Evolutionary conservation across 2,888 invertebrate genomes (phyloP), one percentile per base, ranked within the genome.

Genomic region (Micoletzkya japonica): DNA sequence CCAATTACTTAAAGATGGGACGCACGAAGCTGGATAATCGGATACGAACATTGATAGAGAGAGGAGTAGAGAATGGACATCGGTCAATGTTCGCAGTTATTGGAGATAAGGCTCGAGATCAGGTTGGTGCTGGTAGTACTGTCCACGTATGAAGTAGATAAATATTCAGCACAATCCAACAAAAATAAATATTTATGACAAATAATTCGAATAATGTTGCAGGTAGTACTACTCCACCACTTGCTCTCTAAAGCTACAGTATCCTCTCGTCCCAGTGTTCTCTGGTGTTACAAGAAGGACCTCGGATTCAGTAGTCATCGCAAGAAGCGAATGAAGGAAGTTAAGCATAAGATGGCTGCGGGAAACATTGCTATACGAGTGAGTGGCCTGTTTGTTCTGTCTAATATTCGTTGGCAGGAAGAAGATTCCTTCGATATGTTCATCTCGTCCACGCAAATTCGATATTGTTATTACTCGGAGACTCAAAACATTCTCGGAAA

Each of bases 201-300:
- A 54, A 17, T 26, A 24, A 32, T 59, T 26, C 34, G 20, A 34
- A 7, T 34, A 59, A 14, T 26, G 4, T 57, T 59, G 17, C 82
- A 94, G 94, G 93, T 96, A 20, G 94, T 95, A 4, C 93, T 96
- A 86, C 88, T 99, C 3, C 96, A 98, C 89, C 96, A 98, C 85
- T 95, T 99, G 91, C 88, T 99, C 57, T 91, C 94, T 0, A 98
- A 98, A 88, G 92, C 96, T 0, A 91, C 91, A 63, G 92, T 96
- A 0, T 94, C 94, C 87, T 91, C 95, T 0, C 89, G 96, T 52
- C 97, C 97, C 0, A 91, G 92, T 56, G 94, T 99, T 0, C 88
- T 98, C 14, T 98, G 98, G 98, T 98, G 98, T 86, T 98, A 98
- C 87, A 99, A 98, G 83, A 90, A 96, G 90, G 93, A 94, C 85